Evolutionary conservation across 2,888 invertebrate species (phyloP).

Genomic region (Drosophila setosimentum): DNA sequence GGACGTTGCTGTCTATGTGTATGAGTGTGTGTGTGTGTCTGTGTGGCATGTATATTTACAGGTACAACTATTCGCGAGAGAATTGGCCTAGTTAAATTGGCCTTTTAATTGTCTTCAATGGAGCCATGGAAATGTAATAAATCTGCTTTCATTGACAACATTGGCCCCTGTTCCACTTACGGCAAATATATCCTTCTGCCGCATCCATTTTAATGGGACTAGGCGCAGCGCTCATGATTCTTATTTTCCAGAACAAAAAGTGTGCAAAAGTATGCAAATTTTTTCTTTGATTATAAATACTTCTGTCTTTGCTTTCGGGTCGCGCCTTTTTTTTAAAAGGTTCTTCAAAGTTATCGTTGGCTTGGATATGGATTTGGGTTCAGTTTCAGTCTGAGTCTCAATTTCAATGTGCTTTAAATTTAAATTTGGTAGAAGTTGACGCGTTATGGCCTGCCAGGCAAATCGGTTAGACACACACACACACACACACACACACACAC

Average conservation of each 20-base stretch:
- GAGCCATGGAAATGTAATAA: slow-evolving; percentile 56
- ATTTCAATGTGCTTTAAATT: slow-evolving; percentile 27
- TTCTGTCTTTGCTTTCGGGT: slow-evolving; percentile 6
- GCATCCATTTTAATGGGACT: neutral
- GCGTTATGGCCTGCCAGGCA: slow-evolving; percentile 50
- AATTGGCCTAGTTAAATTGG: slow-evolving; percentile 32
- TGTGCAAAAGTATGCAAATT: slow-evolving; percentile 71
- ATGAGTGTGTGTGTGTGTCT: neutral
- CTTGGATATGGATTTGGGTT: slow-evolving; percentile 10
- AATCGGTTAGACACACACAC: slow-evolving; percentile 36
- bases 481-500: slow-evolving; percentile 11
- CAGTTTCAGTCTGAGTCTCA: neutral
- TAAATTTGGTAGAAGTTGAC: slow-evolving; percentile 39
- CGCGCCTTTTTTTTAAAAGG: slow-evolving; percentile 1
- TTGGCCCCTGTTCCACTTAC: slow-evolving; percentile 4
- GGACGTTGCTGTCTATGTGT: neutral
- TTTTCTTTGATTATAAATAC: slow-evolving; percentile 56
- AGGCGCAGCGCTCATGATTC: slow-evolving; percentile 33
- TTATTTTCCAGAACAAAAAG: slow-evolving; percentile 40
- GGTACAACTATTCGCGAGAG: slow-evolving; percentile 23
- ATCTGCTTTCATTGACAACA: slow-evolving; percentile 56
- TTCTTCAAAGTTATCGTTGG: slow-evolving; percentile 8
- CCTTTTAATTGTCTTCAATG: slow-evolving; percentile 70
- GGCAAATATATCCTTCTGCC: neutral
- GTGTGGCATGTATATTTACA: slow-evolving; percentile 16